Percentiles rank a stretch among this genome's conserved stretches.
phyloP scores from a whole-genome alignment of 2,797 vertebrate species.

The Garrulus glandarius region DNA sequence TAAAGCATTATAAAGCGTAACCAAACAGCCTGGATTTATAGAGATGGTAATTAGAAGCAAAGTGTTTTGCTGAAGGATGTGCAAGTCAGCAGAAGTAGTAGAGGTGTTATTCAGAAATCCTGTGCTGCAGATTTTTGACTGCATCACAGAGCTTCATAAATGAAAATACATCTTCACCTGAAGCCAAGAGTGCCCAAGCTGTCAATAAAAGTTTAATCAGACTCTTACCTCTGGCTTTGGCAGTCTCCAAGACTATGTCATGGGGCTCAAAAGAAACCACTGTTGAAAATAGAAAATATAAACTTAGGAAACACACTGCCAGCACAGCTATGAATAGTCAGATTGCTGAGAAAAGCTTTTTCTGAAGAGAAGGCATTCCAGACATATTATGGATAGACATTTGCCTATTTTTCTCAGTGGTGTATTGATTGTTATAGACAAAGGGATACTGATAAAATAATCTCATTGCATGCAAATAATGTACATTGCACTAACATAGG shows the following conservation, averaged over 20 bases:
- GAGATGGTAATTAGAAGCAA: not conserved
- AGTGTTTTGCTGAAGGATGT: not conserved
- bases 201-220: not conserved
- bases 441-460: not conserved
- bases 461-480: not conserved
- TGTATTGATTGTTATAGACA: not conserved
- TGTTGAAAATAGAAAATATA: not conserved
- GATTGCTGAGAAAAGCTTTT: not conserved
- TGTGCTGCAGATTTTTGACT: not conserved
- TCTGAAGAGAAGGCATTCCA: not conserved
- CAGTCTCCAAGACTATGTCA: not conserved
- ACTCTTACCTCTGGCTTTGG: conserved; percentile 18
- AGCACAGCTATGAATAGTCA: not conserved
- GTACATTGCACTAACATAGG: not conserved
- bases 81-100: not conserved
- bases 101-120: not conserved
- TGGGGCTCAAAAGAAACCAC: not conserved
- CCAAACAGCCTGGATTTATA: not conserved
- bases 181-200: not conserved
- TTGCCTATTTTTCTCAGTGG: not conserved
- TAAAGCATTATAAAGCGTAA: not conserved
- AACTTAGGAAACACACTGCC: not conserved
- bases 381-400: not conserved
- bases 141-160: not conserved
- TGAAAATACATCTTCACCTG: not conserved